Conservation (phyloP, 2,888 invertebrate genomes). For the Creontiades dilutus region DNA sequence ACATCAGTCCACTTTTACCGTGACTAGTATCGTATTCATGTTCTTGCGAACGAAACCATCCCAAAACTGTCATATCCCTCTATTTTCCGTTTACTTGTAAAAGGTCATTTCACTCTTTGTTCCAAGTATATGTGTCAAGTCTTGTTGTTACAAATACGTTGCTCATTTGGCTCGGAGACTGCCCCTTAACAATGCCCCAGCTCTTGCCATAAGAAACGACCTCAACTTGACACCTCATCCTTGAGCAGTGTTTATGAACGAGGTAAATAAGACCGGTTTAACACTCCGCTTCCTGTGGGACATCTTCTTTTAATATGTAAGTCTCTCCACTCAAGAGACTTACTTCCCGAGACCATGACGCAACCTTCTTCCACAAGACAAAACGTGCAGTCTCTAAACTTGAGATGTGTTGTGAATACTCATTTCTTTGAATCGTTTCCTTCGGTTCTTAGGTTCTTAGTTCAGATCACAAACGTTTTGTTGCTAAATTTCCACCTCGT, state of each 20-base stretch:
- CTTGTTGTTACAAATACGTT: neutral
- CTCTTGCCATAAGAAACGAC: neutral
- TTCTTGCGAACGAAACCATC: too few relatives aligned
- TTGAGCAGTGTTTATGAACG: slow-evolving; percentile 29
- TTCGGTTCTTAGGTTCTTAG: too few relatives aligned
- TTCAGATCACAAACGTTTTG: too few relatives aligned
- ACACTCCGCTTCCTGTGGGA: neutral
- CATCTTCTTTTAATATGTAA: neutral
- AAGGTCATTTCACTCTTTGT: neutral
- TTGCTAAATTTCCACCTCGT: too few relatives aligned
- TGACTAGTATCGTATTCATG: too few relatives aligned
- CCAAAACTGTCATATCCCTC: too few relatives aligned
- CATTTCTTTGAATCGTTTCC: neutral
- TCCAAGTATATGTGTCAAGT: neutral
- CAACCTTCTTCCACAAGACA: neutral
- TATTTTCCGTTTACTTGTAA: too few relatives aligned
- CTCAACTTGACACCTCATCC: slow-evolving; percentile 32
- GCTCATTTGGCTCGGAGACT: neutral
- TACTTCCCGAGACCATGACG: neutral
- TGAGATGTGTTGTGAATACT: neutral
- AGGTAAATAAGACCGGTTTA: neutral
- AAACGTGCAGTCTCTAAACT: neutral
- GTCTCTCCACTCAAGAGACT: neutral
- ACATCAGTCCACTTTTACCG: too few relatives aligned
- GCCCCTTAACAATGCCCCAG: neutral